A percentile compares a stretch with the other conserved stretches of the same genome.
Evolutionary conservation across 2,113 vertebrate genomes (phyloP).

Genomic region (Notechis scutatus): DNA sequence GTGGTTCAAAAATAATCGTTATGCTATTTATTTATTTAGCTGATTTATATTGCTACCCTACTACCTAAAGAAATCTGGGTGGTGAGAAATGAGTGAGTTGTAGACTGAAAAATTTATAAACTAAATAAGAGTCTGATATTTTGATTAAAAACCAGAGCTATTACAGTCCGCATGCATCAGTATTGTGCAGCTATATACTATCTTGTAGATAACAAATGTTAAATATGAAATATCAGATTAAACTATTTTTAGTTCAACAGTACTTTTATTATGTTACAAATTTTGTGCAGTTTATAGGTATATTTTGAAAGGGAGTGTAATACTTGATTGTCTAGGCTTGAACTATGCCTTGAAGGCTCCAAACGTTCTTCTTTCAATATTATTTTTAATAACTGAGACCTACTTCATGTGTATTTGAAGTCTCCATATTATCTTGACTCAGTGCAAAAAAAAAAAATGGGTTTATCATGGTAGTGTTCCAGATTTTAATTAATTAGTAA

Average conservation of each 20-base stretch:
- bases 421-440: not conserved
- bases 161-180: not conserved
- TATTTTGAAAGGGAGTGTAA: not conserved
- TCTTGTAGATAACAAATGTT: not conserved
- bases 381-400: not conserved
- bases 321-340: not conserved
- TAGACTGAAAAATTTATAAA: not conserved
- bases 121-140: not conserved
- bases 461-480: not conserved
- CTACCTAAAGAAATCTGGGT: not conserved
- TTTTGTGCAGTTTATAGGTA: not conserved
- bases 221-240: not conserved
- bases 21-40: not conserved
- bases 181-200: not conserved
- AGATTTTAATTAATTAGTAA: not conserved
- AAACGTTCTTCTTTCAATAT: not conserved
- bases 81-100: too few relatives aligned
- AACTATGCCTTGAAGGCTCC: not conserved
- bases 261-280: not conserved
- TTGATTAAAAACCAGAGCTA: not conserved
- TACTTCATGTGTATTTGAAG: not conserved
- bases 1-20: not conserved
- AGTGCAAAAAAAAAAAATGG: not conserved
- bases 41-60: not conserved
- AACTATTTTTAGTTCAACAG: not conserved